These are phyloP conservation scores for Hippocampus guttulatus DNA, from an alignment of 2,113 vertebrate species.

Conservation along the genomic window DNA sequence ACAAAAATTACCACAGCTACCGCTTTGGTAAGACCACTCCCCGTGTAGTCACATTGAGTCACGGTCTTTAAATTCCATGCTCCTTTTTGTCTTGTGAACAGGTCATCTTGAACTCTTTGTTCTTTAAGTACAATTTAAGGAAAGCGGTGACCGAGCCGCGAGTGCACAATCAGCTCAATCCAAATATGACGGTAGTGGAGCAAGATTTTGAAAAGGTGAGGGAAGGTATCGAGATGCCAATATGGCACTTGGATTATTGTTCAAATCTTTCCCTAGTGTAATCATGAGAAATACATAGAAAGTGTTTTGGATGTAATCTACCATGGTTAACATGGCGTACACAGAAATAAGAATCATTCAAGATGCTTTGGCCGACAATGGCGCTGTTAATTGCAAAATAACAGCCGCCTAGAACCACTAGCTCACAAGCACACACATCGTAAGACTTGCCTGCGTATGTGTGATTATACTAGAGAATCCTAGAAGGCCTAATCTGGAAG, in stretches of 20 bases:
- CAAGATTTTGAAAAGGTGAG: constrained; percentile 68
- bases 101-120: constrained; percentile 85
- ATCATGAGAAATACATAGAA: too few relatives aligned
- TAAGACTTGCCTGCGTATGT: neutral
- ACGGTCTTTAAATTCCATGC: neutral
- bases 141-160: constrained; percentile 81
- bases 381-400: too few relatives aligned
- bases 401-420: neutral
- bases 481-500: constrained; percentile 70
- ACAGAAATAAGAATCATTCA: too few relatives aligned
- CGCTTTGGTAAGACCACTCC: constrained; percentile 76
- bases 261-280: too few relatives aligned
- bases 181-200: constrained; percentile 79
- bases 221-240: neutral
- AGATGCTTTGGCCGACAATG: too few relatives aligned
- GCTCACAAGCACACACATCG: neutral
- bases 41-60: neutral
- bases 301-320: too few relatives aligned
- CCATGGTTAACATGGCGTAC: too few relatives aligned
- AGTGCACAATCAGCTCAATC: constrained; percentile 88
- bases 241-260: too few relatives aligned
- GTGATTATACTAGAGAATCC: constrained; percentile 54
- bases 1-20: constrained; percentile 91
- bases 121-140: constrained; percentile 88
- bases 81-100: constrained; percentile 42